A percentile compares a stretch with the other conserved stretches of the same genome.
Evolutionary conservation across 2,113 vertebrate species (phyloP).

Genomic region (Oncorhynchus nerka): DNA sequence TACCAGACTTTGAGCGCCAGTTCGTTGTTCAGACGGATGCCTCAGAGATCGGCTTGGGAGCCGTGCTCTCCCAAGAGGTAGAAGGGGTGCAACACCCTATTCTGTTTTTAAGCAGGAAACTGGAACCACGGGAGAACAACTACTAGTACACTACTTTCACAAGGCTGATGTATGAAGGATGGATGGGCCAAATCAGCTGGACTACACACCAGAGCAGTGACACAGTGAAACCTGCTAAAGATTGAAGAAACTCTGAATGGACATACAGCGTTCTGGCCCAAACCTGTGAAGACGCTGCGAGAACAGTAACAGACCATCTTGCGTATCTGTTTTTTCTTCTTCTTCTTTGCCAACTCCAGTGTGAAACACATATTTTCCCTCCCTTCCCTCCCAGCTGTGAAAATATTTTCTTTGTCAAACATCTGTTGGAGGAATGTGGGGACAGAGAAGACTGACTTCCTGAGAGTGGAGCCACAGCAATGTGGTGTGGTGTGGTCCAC

Average conservation of each 20-base stretch:
- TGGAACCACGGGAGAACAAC: no score
- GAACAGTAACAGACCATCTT: background rate
- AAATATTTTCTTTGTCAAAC: constrained; percentile 79
- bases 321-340: background rate
- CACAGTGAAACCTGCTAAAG: constrained; percentile 4
- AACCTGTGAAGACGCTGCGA: constrained; percentile 12
- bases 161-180: constrained; percentile 7
- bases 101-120: no score
- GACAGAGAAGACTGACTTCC: constrained; percentile 58
- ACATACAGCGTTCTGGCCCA: constrained; percentile 6
- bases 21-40: no score
- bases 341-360: constrained; percentile 25
- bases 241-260: constrained; percentile 6
- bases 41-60: no score
- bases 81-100: no score
- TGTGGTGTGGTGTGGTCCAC: constrained; percentile 7
- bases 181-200: constrained; percentile 13
- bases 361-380: constrained; percentile 56
- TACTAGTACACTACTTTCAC: background rate
- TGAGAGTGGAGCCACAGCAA: constrained; percentile 51
- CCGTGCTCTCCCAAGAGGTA: no score
- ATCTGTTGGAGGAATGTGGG: constrained; percentile 71
- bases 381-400: constrained; percentile 79
- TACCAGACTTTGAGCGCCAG: no score
- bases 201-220: constrained; percentile 20